Evolutionary conservation across 2,888 invertebrate species (phyloP), one percentile per base, ranked within the genome.

Genomic region (Junonia oenone): DNA sequence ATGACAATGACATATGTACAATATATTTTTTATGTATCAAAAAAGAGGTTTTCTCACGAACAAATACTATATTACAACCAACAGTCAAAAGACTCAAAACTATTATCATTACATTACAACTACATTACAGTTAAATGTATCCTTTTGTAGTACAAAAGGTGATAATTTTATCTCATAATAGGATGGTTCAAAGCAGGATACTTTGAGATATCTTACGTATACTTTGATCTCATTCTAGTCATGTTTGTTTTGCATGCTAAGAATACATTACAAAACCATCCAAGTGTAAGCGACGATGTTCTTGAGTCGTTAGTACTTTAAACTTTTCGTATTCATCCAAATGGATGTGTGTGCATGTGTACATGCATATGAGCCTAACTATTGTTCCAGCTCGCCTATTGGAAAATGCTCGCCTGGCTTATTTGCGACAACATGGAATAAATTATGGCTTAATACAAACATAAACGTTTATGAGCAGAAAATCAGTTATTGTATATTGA

Each of bases 311-410:
- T 11, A 46, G 52, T 37, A 19, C 46, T 53, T 53, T 19, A 52
- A 35, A 6, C 35, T 45, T 40, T 15, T 38, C 29, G 19, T 46
- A 17, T 27, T 46, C 37, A 37, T 13, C 35, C 31, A 43, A 43
- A n/a, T n/a, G 5, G 22, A 2, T 22, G 2, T 22, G 5, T 45
- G 33, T 35, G 33, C 33, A 51, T 45, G 45, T 35, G 51, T 17
- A 26, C 33, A 22, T 26, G 26, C 15, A 45, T 43, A 26, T 43
- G 43, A 43, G 22, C 43, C 22, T 22, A 40, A 40, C 26, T 43
- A 43, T 38, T 38, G 46, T 53, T 31, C 38, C 14, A 2, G 35
- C 52, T 46, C 46, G 35, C 14, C 11, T 46, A 53, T 46, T 46
- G 22, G 40, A 38, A 47, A 47, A 40, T 38, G n/a, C 15, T 31